Conservation (phyloP, 2,113 vertebrate species). For the Tragelaphus strepsiceros region DNA sequence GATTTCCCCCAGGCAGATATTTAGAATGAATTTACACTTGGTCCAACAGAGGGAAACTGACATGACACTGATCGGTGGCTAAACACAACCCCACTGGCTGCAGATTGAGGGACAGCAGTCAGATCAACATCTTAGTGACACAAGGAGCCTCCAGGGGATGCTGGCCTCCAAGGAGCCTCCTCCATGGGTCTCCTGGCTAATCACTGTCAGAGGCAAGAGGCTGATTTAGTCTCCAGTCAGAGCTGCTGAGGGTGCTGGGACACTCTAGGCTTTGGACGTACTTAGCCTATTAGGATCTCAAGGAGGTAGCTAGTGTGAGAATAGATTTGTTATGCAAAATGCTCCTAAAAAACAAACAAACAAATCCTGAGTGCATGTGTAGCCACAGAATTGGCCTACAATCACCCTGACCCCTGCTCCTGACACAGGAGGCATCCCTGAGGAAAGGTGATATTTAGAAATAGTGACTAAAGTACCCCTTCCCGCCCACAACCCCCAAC, state of each 20-base stretch:
- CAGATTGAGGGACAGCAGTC: not conserved
- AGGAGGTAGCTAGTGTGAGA: not conserved
- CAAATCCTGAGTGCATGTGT: not conserved
- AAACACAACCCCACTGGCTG: not conserved
- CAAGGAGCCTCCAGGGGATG: not conserved
- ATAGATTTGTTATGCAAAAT: not conserved
- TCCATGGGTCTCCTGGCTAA: not conserved
- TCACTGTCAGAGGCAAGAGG: not conserved
- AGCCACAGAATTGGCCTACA: not conserved
- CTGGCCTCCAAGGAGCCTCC: not conserved
- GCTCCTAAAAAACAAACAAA: not conserved
- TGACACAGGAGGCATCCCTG: not conserved
- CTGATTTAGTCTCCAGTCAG: not conserved
- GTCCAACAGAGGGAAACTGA: not conserved
- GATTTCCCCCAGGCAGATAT: conserved; percentile 27
- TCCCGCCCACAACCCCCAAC: not conserved
- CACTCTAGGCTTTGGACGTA: not conserved
- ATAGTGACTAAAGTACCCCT: not conserved
- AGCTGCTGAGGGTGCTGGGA: not conserved
- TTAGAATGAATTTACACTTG: conserved; percentile 19
- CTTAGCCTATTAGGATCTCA: not conserved
- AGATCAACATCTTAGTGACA: not conserved
- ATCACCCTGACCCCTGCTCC: not conserved
- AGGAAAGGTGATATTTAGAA: not conserved
- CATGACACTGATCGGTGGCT: not conserved